Conservation (phyloP, 2,888 invertebrate genomes). For the Watsonalla binaria region DNA sequence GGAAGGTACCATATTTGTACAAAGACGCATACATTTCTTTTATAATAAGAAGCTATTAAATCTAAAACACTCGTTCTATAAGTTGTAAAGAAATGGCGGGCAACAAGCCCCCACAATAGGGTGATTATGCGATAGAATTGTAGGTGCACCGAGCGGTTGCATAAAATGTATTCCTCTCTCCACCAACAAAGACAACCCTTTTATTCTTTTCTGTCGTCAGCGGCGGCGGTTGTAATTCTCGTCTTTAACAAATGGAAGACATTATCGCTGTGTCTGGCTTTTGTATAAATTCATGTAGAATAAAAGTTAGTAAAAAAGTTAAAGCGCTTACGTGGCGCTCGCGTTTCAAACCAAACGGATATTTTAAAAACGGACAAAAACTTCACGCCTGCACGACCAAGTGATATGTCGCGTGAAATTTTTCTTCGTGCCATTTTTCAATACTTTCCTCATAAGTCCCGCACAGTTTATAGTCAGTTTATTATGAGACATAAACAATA, state of each 20-base stretch:
- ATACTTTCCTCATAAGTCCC: constrained; percentile 4
- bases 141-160: constrained; percentile 45
- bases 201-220: constrained; percentile 66
- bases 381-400: constrained; percentile 19
- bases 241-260: constrained; percentile 73
- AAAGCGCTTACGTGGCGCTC: constrained; percentile 54
- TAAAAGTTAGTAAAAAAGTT: constrained; percentile 64
- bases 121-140: constrained; percentile 50
- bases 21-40: constrained; percentile 13
- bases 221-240: constrained; percentile 60
- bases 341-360: constrained; percentile 57
- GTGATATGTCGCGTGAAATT: constrained; percentile 36
- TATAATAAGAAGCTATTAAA: constrained; percentile 25
- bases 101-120: constrained; percentile 40
- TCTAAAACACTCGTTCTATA: constrained; percentile 22
- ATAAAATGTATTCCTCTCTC: constrained; percentile 62
- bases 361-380: constrained; percentile 48
- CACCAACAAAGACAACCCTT: constrained; percentile 62
- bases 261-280: constrained; percentile 68
- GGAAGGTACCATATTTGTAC: too few relatives aligned
- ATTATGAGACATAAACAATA: constrained; percentile 10
- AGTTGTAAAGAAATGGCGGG: constrained; percentile 30
- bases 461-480: background rate
- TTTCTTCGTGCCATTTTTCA: constrained; percentile 14
- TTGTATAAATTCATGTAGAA: constrained; percentile 71